These are phyloP conservation scores for Mylabris sibirica DNA, from an alignment of 2,888 invertebrate species.

Conservation along the genomic window DNA sequence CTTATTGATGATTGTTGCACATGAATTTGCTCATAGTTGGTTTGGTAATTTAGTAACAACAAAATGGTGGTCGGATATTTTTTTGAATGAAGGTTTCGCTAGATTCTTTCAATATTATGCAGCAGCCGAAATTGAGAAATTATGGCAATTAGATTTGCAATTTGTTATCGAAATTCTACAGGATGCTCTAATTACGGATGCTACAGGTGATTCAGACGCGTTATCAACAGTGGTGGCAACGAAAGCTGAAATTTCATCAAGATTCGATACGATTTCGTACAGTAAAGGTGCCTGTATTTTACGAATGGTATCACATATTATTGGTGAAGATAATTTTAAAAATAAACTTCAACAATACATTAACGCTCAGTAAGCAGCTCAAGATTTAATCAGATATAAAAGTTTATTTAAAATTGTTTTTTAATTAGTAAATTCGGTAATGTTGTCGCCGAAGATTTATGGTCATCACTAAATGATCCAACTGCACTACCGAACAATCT, in stretches of 20 bases:
- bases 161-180: constrained; percentile 42
- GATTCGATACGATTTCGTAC: constrained; percentile 69
- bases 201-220: constrained; percentile 48
- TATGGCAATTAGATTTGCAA: constrained; percentile 42
- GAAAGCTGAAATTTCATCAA: constrained; percentile 63
- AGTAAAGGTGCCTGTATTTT: constrained; percentile 65
- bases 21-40: constrained; percentile 86
- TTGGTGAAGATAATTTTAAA: constrained; percentile 65
- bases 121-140: constrained; percentile 33
- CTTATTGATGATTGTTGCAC: constrained; percentile 73
- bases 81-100: constrained; percentile 81
- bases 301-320: constrained; percentile 71
- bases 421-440: constrained; percentile 55
- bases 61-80: constrained; percentile 78
- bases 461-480: constrained; percentile 54
- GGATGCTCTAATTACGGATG: constrained; percentile 36
- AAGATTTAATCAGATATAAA: constrained; percentile 13
- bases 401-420: constrained; percentile 35
- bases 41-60: constrained; percentile 80
- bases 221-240: constrained; percentile 65
- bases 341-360: constrained; percentile 67
- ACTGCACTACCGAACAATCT: constrained; percentile 23
- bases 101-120: constrained; percentile 75
- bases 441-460: constrained; percentile 64
- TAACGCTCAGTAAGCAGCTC: constrained; percentile 63